Evolutionary conservation across 2,113 vertebrate species (phyloP).

Genomic region (Ochotona curzoniae): DNA sequence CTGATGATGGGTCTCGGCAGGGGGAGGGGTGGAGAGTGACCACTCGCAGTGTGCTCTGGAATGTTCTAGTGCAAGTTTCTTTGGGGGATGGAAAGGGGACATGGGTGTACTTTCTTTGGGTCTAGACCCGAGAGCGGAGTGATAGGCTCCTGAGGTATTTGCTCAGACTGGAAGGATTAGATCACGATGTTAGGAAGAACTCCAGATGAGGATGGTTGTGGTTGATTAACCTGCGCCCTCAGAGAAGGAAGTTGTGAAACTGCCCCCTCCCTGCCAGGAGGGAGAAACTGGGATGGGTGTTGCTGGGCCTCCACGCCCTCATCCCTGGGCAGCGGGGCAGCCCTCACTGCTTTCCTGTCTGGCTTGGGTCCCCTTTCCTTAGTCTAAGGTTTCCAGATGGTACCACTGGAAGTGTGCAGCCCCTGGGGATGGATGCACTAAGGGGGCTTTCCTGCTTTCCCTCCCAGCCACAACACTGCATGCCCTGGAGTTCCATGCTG

Average conservation of each 20-base stretch:
- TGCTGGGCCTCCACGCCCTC: too few species aligned
- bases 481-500: background rate
- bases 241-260: background rate
- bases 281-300: background rate
- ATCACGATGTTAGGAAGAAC: background rate
- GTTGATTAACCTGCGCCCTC: background rate
- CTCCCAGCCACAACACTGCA: background rate
- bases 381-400: background rate
- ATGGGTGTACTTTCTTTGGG: background rate
- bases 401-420: background rate
- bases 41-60: rapidly evolving
- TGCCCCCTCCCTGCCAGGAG: background rate
- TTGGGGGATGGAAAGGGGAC: background rate
- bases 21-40: background rate
- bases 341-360: background rate
- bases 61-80: background rate
- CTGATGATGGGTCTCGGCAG: background rate
- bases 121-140: background rate
- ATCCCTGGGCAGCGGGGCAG: background rate
- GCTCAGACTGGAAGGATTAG: background rate
- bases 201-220: background rate
- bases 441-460: background rate
- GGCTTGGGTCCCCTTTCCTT: background rate
- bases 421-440: background rate
- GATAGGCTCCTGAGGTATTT: background rate